A percentile compares a stretch with the other conserved stretches of the same genome.
These are phyloP conservation scores for Nipponia nippon DNA, from an alignment of 2,113 vertebrate genomes.

Conservation along the genomic window DNA sequence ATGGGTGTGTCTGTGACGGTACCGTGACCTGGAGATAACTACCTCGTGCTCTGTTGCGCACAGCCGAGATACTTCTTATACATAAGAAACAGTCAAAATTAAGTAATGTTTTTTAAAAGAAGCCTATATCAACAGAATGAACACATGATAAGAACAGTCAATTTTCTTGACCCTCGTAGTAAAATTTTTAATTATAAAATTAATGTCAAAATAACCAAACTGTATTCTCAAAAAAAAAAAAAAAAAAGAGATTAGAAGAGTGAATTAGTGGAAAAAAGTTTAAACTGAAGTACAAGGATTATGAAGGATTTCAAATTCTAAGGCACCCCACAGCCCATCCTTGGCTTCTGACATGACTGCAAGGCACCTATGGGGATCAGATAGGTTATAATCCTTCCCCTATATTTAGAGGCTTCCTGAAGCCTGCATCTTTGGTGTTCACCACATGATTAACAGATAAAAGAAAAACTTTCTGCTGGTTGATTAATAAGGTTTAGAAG, in stretches of 20 bases:
- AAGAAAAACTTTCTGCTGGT: neutral
- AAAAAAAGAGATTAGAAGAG: neutral
- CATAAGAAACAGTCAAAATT: neutral
- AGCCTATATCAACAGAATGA: neutral
- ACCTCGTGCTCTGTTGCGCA: rapidly evolving
- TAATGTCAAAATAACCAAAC: neutral
- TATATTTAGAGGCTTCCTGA: neutral
- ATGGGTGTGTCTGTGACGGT: rapidly evolving
- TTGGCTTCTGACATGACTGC: neutral
- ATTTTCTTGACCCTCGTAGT: neutral
- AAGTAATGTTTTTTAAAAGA: neutral
- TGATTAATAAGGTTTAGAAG: neutral
- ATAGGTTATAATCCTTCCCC: neutral
- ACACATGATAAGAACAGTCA: neutral
- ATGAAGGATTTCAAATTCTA: neutral
- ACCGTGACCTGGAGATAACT: neutral
- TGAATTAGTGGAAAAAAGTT: neutral
- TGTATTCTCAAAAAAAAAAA: neutral
- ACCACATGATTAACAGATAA: neutral
- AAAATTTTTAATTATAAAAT: neutral
- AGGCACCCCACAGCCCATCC: neutral
- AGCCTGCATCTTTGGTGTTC: neutral
- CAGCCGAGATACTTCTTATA: neutral
- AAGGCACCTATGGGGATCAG: neutral
- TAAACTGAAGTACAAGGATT: neutral